Base-by-base conservation (phyloP, 1,140 invertebrate genomes). In the Glossosoma conforme region DNA sequence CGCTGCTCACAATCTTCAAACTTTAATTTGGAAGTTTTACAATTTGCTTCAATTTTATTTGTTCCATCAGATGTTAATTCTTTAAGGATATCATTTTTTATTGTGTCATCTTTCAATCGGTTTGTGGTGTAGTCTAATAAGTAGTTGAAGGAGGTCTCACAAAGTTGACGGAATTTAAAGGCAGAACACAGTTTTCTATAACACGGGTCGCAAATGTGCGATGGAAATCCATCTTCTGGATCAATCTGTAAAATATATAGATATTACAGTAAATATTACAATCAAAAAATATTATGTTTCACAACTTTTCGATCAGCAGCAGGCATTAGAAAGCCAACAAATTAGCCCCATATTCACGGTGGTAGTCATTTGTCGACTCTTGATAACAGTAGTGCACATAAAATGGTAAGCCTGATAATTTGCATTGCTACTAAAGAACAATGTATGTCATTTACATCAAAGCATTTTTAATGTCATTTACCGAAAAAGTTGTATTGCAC, bases 121-220 rank as follows among this genome's bases (percentile, higher is more conserved):
- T 44, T 42, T 13, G 47, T 17, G 35, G 44, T 38, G 32, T 60
- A 28, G 43, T 45, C 41, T 52, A 51, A 36, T 43, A 60, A 32
- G 52, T 43, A 15, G 30, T 38, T 15, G 32, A 49, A 54, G 1
- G 56, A 53, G 3, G 22, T 33, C 36, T 58, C 51, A 38, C 62
- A 65, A n/a, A 56, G 44, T 33, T 60, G 40, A 33, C 61, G 49
- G 30, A 60, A 65, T 42, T 60, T 51, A 28, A 62, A 62, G 36
- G 54, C 59, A 8, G 56, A 47, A 18, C 41, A 54, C 37, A 65
- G 47, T 54, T 63, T 61, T 38, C 60, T 52, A 40, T 54, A 50
- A 35, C 64, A 65, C 19, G 24, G 43, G 22, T 44, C 44, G 38
- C 64, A 65, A 28, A 65, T 64, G 33, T 56, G 47, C 6, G 33